Evolutionary conservation across 30 jellyfish, hydroid and myxozoan species (phyloP), one percentile per base, ranked within the genome.

Genomic region (Aurelia sp.): DNA sequence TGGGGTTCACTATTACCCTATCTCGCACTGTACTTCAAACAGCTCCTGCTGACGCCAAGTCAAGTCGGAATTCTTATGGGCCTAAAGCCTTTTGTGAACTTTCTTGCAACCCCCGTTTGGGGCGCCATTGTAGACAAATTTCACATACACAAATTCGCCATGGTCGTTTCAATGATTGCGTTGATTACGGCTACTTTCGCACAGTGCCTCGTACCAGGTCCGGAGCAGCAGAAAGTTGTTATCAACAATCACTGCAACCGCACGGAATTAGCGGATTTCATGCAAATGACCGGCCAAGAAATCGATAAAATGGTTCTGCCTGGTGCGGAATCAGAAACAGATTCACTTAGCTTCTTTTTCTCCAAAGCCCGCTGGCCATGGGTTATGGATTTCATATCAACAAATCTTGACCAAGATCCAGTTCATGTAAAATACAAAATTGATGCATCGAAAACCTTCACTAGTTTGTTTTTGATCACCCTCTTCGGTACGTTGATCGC

Each of bases 31-130:
- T 89, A 92, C 79, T 92, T 92, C 84, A 92, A 92, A 77, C 98
- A 92, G 61, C 72, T 92, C 76, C 62, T 92, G 89, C 79, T 92
- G 60, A 88, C 97, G 22, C 98, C 98, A 16, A 92, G 97, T 79
- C 97, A 92, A 89, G 98, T 92, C 35, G 98, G 98, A 7, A 76
- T 92, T 44, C 80, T 92, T 11, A 92, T 92, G 98, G 98, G 98
- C 66, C 83, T 92, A 40, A 92, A 92, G 77, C 98, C 98, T 3
- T 92, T 92, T 55, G 91, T 92, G 62, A 88, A 87, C 90, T 92
- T 92, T 80, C 80, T 92, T 17, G 97, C 98, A 9, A 87, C 97
- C 20, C 98, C 98, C 11, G 96, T 92, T 35, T 92, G 98, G 98
- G 98, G 98, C n/a, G 97, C 97, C 5, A 44, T 92, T 58, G 97